These are phyloP conservation scores for Eptatretus atami DNA, from an alignment of 2,797 vertebrate species.

Conservation along the genomic window DNA sequence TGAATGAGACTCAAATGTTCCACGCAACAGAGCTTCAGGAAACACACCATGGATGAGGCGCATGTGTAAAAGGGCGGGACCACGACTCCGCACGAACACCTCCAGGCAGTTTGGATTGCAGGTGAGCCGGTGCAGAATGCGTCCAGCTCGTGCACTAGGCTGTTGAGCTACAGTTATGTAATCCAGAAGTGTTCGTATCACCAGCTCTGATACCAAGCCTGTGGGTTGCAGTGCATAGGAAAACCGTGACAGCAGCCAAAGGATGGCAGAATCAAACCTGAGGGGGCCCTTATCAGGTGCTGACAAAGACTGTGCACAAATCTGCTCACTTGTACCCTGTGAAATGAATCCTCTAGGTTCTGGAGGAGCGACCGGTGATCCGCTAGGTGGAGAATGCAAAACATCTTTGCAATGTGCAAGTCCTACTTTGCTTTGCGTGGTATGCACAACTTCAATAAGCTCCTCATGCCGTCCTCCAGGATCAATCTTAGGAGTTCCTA, in stretches of 20 bases:
- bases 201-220: conserved; percentile 18
- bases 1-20: no score
- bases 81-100: conserved; percentile 32
- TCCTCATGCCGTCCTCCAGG: no score
- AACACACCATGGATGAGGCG: not conserved
- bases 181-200: conserved; percentile 23
- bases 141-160: conserved; percentile 32
- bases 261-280: conserved; percentile 34
- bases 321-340: no score
- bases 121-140: conserved; percentile 35
- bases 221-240: conserved; percentile 37
- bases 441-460: no score
- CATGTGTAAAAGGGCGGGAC: conserved; percentile 21
- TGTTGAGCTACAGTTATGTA: conserved; percentile 33
- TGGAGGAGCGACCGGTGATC: no score
- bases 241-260: conserved; percentile 45
- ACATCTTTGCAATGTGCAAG: no score
- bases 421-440: no score
- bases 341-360: no score
- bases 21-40: not conserved
- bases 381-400: no score
- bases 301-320: no score
- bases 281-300: conserved; percentile 18
- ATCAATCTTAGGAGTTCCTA: no score
- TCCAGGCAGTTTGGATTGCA: conserved; percentile 53